phyloP scores from a whole-genome alignment of 2,888 invertebrate genomes.

The Hyppa rectilinea region DNA sequence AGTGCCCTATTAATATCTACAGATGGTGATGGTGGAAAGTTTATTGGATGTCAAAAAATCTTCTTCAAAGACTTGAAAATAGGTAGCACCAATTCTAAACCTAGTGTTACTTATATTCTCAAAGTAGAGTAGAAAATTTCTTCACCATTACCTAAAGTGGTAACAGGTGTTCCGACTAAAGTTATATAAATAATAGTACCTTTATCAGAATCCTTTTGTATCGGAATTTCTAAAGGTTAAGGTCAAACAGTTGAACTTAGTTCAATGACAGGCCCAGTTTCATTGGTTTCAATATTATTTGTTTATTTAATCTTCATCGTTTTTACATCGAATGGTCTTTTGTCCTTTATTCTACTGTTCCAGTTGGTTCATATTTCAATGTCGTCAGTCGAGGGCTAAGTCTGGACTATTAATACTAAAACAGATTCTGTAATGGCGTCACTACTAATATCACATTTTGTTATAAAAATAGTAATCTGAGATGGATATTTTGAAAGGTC shows the following conservation, averaged over 20 bases:
- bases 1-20: not conserved
- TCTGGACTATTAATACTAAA: not conserved
- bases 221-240: slow-evolving; percentile 25
- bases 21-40: not conserved
- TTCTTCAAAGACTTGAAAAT: not conserved
- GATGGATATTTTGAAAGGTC: not conserved
- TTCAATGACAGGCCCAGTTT: slow-evolving; percentile 30
- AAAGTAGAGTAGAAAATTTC: slow-evolving; percentile 3
- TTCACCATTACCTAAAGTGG: slow-evolving; percentile 33
- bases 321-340: slow-evolving; percentile 22
- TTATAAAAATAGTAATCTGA: not conserved
- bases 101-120: not conserved
- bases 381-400: slow-evolving; percentile 1
- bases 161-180: slow-evolving; percentile 26
- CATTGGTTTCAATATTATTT: slow-evolving; percentile 10
- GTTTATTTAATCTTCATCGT: slow-evolving; percentile 25
- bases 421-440: slow-evolving; percentile 8
- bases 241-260: slow-evolving; percentile 29
- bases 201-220: slow-evolving; percentile 26
- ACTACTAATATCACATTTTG: not conserved
- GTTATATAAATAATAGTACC: slow-evolving; percentile 14
- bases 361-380: slow-evolving; percentile 32
- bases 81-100: not conserved
- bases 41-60: slow-evolving; percentile 1
- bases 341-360: slow-evolving; percentile 35